Evolutionary conservation across 2,888 invertebrate genomes (phyloP).

Genomic region (Lithodes maja): DNA sequence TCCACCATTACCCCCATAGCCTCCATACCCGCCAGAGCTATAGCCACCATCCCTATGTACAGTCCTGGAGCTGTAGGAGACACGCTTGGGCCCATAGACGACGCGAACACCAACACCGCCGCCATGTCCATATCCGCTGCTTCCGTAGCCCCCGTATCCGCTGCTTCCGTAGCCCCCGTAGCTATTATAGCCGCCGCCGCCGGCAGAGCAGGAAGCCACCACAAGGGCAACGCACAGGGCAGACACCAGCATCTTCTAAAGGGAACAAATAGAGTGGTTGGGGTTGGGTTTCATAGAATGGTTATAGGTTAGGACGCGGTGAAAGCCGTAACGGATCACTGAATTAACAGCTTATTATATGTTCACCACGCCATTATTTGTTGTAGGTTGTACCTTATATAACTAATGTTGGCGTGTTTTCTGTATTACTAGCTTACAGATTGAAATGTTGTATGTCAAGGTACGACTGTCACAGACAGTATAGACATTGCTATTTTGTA

Average conservation of each 20-base stretch:
- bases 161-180: neutral
- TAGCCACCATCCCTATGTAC: neutral
- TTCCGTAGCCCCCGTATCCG: neutral
- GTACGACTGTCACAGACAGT: too few species aligned
- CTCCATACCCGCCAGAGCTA: neutral
- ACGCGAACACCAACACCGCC: neutral
- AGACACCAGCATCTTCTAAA: neutral
- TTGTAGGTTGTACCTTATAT: too few species aligned
- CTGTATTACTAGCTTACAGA: too few species aligned
- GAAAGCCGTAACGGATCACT: too few species aligned
- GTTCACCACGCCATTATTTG: too few species aligned
- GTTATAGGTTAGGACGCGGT: too few species aligned
- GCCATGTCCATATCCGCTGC: neutral
- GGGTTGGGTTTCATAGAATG: too few species aligned
- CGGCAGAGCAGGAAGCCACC: neutral
- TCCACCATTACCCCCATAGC: neutral
- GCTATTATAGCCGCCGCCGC: neutral
- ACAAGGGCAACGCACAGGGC: neutral
- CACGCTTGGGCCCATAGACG: too few species aligned
- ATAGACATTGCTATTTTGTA: too few species aligned
- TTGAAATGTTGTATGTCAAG: too few species aligned
- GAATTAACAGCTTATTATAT: too few species aligned
- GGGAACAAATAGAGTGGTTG: neutral
- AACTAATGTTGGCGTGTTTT: too few species aligned
- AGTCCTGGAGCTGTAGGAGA: neutral